Percentiles rank a stretch among this genome's conserved stretches.
These are phyloP conservation scores for Fukomys damarensis DNA, from an alignment of 2,113 vertebrate species.

Conservation along the genomic window DNA sequence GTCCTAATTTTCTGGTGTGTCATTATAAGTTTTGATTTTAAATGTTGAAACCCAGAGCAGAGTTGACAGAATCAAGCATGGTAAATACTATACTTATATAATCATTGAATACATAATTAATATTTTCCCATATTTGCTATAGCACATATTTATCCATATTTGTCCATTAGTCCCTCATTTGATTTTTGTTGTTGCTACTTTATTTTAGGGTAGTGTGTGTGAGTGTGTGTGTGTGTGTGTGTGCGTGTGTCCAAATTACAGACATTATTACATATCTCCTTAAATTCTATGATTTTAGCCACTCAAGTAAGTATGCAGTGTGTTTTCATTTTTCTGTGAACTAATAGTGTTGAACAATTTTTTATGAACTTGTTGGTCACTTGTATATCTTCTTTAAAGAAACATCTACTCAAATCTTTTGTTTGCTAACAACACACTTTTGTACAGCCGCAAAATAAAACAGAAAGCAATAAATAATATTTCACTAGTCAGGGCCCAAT, in stretches of 20 bases:
- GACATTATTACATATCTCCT: not conserved
- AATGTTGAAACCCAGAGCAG: conserved; percentile 12
- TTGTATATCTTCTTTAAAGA: not conserved
- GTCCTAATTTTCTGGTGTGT: not conserved
- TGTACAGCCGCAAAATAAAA: conserved; percentile 3
- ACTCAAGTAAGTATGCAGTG: not conserved
- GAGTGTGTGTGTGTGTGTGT: not conserved
- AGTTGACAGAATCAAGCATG: not conserved
- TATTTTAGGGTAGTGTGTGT: not conserved
- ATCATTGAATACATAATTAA: not conserved
- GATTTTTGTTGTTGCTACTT: not conserved
- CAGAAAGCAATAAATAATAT: conserved; percentile 30
- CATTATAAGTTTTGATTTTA: too few relatives aligned
- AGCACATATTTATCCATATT: not conserved
- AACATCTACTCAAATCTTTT: not conserved
- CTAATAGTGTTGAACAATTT: not conserved
- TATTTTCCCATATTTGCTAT: not conserved
- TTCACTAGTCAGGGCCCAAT: conserved; percentile 33
- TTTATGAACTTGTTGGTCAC: not conserved
- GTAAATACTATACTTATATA: not conserved
- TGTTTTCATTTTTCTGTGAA: not conserved
- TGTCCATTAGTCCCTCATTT: not conserved
- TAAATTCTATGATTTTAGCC: not conserved
- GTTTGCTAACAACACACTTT: conserved; percentile 33
- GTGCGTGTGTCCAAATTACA: not conserved